phyloP scores from a whole-genome alignment of 2,888 invertebrate species.

The Eucriotettix oculatus region DNA sequence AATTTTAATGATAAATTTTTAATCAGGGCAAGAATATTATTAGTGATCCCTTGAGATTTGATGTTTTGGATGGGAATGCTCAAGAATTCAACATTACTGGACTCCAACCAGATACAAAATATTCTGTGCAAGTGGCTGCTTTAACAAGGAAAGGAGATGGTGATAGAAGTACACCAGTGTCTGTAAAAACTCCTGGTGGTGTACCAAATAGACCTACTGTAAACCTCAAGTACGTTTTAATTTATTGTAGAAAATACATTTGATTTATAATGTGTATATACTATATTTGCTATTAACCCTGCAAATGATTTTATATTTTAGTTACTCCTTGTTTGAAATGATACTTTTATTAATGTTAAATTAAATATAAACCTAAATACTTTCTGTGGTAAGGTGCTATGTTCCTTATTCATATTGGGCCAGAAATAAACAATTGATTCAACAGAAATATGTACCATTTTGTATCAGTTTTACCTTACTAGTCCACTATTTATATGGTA shows the following conservation, averaged over 20 bases:
- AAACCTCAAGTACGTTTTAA: conserved; percentile 48
- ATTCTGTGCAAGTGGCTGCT: conserved; percentile 88
- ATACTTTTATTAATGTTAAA: too few relatives aligned
- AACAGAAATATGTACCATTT: too few relatives aligned
- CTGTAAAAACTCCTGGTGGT: conserved; percentile 82
- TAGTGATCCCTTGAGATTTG: conserved; percentile 74
- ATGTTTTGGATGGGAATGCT: conserved; percentile 63
- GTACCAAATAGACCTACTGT: conserved; percentile 75
- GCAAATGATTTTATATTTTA: not conserved
- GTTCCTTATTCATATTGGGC: too few relatives aligned
- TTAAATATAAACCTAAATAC: too few relatives aligned
- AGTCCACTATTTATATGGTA: too few relatives aligned
- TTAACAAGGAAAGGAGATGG: conserved; percentile 95
- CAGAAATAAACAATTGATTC: too few relatives aligned
- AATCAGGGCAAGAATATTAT: conserved; percentile 55
- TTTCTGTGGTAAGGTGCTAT: too few relatives aligned
- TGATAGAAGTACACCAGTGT: conserved; percentile 69
- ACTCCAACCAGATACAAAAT: conserved; percentile 87
- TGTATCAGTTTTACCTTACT: too few relatives aligned
- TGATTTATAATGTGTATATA: not conserved
- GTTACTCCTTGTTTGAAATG: not conserved
- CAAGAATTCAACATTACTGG: conserved; percentile 71
- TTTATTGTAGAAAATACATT: not conserved
- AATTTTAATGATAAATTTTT: not conserved
- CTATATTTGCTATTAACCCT: not conserved